These are phyloP conservation scores for Lutraria lutraria DNA, from an alignment of 2,888 invertebrate genomes.

Conservation along the genomic window DNA sequence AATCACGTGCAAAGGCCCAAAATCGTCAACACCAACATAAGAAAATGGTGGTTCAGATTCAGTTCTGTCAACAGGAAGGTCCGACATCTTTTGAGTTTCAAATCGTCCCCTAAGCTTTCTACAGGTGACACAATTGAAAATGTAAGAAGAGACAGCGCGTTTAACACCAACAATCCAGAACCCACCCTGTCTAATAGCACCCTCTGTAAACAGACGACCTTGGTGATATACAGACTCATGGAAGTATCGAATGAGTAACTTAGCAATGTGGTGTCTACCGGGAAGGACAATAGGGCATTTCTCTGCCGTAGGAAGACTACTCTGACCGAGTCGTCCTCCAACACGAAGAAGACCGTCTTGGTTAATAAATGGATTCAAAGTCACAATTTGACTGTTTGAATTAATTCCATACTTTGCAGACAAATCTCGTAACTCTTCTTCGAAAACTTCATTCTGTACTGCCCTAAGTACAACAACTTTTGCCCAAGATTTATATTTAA, in stretches of 20 bases:
- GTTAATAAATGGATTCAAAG: constrained; percentile 43
- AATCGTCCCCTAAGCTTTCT: constrained; percentile 57
- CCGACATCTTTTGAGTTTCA: constrained; percentile 64
- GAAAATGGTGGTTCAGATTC: constrained; percentile 57
- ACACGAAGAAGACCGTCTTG: constrained; percentile 35
- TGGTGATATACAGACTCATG: constrained; percentile 59
- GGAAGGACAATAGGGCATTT: constrained; percentile 54
- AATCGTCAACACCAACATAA: constrained; percentile 64
- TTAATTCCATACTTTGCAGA: neutral
- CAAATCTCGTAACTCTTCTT: neutral
- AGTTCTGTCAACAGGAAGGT: constrained; percentile 60
- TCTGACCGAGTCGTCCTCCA: constrained; percentile 43
- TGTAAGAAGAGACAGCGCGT: constrained; percentile 54
- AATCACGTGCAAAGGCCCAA: constrained; percentile 65
- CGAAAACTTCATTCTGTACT: constrained; percentile 23
- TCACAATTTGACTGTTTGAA: neutral
- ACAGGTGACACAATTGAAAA: constrained; percentile 63
- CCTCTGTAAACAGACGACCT: constrained; percentile 63
- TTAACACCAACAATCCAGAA: constrained; percentile 67
- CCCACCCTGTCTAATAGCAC: constrained; percentile 61
- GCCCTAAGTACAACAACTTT: constrained; percentile 11
- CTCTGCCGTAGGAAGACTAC: constrained; percentile 30
- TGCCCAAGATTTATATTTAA: neutral
- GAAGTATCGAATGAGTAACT: constrained; percentile 30
- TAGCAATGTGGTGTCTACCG: constrained; percentile 46